Conservation (phyloP, 2,113 vertebrate genomes). For the Aegithalos caudatus region DNA sequence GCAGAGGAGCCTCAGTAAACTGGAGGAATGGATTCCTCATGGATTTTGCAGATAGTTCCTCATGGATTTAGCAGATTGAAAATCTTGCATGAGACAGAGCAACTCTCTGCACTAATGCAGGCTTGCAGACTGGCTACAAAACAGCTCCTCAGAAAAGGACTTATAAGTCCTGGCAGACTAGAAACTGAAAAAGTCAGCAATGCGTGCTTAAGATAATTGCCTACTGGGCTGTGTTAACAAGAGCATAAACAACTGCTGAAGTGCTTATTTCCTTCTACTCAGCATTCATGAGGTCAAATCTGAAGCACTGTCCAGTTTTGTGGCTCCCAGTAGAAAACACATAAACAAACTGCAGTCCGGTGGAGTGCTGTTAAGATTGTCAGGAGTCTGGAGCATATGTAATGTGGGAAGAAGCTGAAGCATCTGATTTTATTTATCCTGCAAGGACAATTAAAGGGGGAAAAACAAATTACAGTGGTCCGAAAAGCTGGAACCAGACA, state of each 20-base stretch:
- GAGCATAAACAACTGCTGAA: background rate
- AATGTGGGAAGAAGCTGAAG: background rate
- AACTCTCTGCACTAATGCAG: background rate
- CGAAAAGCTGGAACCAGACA: background rate
- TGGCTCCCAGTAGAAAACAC: background rate
- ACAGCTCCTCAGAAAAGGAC: background rate
- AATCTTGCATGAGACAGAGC: background rate
- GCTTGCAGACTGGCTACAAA: background rate
- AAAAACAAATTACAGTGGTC: background rate
- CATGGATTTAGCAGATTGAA: background rate
- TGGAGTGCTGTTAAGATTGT: background rate
- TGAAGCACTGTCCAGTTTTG: background rate
- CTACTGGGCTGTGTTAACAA: background rate
- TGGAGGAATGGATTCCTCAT: fast-evolving
- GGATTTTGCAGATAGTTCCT: background rate
- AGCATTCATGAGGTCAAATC: background rate
- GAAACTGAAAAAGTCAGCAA: background rate
- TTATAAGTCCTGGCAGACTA: background rate
- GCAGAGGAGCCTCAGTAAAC: background rate
- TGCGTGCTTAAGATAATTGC: background rate
- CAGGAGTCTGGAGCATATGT: background rate
- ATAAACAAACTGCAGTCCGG: background rate
- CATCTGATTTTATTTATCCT: background rate
- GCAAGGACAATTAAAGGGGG: background rate
- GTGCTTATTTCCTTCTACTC: background rate